Base-by-base conservation (phyloP, 1,140 invertebrate genomes). In the Aphaenogaster rudis region DNA sequence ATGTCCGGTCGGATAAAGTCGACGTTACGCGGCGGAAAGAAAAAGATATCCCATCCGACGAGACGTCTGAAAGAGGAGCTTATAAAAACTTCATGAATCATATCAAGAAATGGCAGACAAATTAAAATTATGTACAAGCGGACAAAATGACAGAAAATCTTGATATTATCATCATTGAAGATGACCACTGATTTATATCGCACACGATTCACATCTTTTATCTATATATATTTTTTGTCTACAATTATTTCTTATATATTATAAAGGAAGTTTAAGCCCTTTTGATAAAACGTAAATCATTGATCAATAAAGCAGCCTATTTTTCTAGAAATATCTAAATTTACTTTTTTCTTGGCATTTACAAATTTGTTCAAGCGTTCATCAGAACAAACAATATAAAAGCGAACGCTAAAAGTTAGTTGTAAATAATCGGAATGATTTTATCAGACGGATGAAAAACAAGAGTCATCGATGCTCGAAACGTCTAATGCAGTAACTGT, bases 401-500 rank as follows among this genome's bases (percentile, higher is more conserved):
- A 3, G 33, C 6, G 9, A 45, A 71, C n/a, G 28, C 0, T 28
- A 50, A 54, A 39, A 48, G 48, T 48, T 77, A 36, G 13, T 2
- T 3, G 21, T 21, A 13, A 71, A 39, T n/a, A 36, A 59, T 71
- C 13, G 15, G 11, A 21, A 84, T n/a, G 7, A 39, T 77, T 87
- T 81, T 28, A 48, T 63, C 42, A 21, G 33, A 54, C 45, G 45
- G 52, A 90, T 74, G n/a, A 86, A 88, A 91, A 88, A 87, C 82
- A 84, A 80, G 84, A 91, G 87, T 91, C 89, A 93, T 93, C 87
- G 84, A 91, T 88, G 90, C 84, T n/a, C 89, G 82, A 87, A 92
- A 90, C 78, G 88, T 92, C 86, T 87, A 88, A 91, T 76, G 72
- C 80, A 84, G 74, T 91, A 88, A 78, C 89, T 91, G 91, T 91